Base-by-base conservation (phyloP, 2,888 invertebrate genomes). In the Eumacrocentrus americanus region DNA sequence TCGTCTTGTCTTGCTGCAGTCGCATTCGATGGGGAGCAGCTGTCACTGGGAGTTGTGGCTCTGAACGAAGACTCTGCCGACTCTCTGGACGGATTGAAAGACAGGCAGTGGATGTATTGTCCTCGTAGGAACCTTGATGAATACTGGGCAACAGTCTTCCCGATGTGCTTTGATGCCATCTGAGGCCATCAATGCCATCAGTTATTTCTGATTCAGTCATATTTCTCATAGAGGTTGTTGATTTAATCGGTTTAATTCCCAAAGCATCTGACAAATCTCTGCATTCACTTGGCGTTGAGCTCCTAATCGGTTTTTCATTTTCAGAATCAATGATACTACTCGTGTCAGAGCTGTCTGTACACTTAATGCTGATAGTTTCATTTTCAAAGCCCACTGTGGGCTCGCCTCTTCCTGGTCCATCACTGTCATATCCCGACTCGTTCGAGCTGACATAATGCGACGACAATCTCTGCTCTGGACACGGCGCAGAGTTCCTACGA, bases 371-470 rank as follows among this genome's bases (percentile, higher is more conserved):
- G 3, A 72, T 55, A 0, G 74, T 73, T 37, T 79, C 78, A 62
- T 74, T 74, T 59, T 79, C 79, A 9, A 75, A 73, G 5, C 71
- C 71, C 0, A 75, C 72, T 1, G 75, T 74, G 0, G 75, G 75
- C 3, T 75, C 78, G 50, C 75, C 78, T 3, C 80, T 76, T 0
- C 78, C 68, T 0, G 79, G 85, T 53, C 90, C 88, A 76, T 91
- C 91, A 79, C 91, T 91, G 75, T 91, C 91, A 77, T 92, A 92
- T 40, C 91, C 91, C 50, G 91, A 91, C 81, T 92, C 91, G 79
- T 91, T 91, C 46, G 91, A 91, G 80, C 91, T 91, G 51, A 91
- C 87, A 79, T 91, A 91, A 81, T 89, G 80, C n/a, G 78, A 78
- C 1, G 80, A 80, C 18, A 80, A 58, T 62, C 80, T 72, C 61